A percentile compares a stretch with the other conserved stretches of the same genome.
Evolutionary conservation across 2,113 vertebrate genomes (phyloP).

Genomic region (Gymnocephalus cernua): DNA sequence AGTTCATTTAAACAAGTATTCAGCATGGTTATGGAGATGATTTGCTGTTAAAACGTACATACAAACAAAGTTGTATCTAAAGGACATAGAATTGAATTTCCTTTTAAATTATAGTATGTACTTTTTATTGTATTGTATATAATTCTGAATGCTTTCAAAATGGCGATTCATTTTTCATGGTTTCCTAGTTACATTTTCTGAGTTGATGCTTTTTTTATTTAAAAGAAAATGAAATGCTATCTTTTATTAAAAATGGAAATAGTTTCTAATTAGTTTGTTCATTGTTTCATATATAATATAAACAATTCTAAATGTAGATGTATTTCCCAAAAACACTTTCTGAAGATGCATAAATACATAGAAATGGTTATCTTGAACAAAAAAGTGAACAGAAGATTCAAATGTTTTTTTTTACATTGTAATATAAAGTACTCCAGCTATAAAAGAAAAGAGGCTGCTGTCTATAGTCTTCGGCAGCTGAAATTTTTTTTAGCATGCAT

Average conservation of each 20-base stretch:
- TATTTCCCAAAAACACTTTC: background rate
- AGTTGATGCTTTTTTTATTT: background rate
- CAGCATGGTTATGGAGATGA: background rate
- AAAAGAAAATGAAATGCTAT: background rate
- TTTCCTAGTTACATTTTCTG: background rate
- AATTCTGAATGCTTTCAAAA: background rate
- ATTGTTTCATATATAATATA: background rate
- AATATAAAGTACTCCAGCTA: background rate
- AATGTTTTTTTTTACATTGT: background rate
- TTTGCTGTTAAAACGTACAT: conserved; percentile 3
- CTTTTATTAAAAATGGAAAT: background rate
- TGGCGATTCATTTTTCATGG: background rate
- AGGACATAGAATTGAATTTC: background rate
- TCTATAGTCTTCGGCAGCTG: background rate
- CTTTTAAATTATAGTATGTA: conserved; percentile 5
- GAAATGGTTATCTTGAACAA: background rate
- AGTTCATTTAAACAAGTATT: conserved; percentile 10
- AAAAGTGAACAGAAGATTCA: background rate
- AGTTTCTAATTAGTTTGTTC: background rate
- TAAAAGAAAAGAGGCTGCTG: conserved; percentile 1
- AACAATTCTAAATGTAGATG: background rate
- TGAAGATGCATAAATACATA: background rate
- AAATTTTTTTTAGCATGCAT: conserved; percentile 43
- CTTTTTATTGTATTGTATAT: background rate
- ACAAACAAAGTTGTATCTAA: background rate